phyloP scores from a whole-genome alignment of 2,113 vertebrate species.

The Aspiorhynchus laticeps region DNA sequence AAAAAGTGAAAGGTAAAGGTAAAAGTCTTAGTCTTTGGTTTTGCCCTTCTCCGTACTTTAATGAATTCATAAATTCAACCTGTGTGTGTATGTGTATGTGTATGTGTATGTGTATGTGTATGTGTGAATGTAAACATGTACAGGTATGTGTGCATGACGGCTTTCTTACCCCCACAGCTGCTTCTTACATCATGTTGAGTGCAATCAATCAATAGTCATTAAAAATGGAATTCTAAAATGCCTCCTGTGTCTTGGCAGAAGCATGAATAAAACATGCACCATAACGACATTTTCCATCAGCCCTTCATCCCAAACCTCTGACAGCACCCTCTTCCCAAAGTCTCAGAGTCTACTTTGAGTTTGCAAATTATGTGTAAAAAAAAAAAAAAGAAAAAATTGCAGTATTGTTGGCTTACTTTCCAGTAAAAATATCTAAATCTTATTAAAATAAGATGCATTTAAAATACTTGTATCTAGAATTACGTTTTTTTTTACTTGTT shows the following conservation, averaged over 20 bases:
- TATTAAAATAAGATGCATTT: neutral
- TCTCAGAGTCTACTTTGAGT: conserved; percentile 27
- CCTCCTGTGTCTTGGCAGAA: conserved; percentile 35
- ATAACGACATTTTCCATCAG: conserved; percentile 49
- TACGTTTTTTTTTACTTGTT: neutral
- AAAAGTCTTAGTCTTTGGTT: neutral
- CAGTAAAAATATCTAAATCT: conserved; percentile 7
- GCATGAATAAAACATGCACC: conserved; percentile 59
- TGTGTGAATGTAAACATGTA: neutral
- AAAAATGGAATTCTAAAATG: conserved; percentile 51
- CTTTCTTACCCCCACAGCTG: neutral
- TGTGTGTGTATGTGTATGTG: no score
- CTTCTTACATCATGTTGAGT: conserved; percentile 15
- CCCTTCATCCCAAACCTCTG: conserved; percentile 11
- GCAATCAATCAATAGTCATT: conserved; percentile 53
- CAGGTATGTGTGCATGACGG: neutral
- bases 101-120: no score
- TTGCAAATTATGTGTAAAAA: conserved; percentile 20
- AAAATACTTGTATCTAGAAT: neutral
- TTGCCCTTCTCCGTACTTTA: neutral
- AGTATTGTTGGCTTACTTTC: neutral
- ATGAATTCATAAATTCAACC: no score
- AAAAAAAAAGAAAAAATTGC: neutral
- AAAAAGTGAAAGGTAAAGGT: neutral
- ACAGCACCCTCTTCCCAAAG: conserved; percentile 8